phyloP scores from a whole-genome alignment of 2,797 vertebrate genomes.

The Tragelaphus oryx region DNA sequence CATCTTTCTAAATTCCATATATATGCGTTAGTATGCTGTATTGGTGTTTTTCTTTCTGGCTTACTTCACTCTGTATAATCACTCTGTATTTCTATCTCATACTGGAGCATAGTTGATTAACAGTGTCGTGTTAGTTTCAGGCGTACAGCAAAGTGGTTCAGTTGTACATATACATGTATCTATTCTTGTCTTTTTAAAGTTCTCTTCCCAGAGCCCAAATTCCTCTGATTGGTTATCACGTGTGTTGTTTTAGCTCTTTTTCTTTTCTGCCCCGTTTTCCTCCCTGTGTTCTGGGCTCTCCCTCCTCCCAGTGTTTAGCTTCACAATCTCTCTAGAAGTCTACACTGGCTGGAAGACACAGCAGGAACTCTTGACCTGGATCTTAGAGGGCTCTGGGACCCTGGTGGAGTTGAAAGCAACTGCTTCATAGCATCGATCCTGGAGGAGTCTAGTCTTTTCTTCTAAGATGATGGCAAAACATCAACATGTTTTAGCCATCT shows the following conservation, averaged over 20 bases:
- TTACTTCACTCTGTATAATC: no score
- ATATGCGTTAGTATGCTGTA: no score
- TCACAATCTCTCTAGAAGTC: background rate
- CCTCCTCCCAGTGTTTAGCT: background rate
- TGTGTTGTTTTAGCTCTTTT: background rate
- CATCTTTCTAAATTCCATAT: no score
- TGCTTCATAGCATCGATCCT: background rate
- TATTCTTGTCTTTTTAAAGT: background rate
- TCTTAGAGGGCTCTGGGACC: background rate
- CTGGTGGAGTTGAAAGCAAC: background rate
- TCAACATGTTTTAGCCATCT: background rate
- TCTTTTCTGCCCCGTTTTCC: background rate
- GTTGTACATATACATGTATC: background rate
- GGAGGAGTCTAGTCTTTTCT: background rate
- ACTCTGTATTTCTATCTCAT: background rate
- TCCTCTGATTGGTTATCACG: fast-evolving
- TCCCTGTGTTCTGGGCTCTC: background rate
- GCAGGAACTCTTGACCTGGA: background rate
- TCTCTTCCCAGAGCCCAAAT: background rate
- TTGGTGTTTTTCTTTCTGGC: no score
- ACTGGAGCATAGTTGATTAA: background rate
- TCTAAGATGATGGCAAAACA: background rate
- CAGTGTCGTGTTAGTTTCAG: background rate
- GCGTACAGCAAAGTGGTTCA: background rate
- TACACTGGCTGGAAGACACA: background rate